These are phyloP conservation scores for Oceanites oceanicus DNA, from an alignment of 2,113 vertebrate species.

Conservation along the genomic window DNA sequence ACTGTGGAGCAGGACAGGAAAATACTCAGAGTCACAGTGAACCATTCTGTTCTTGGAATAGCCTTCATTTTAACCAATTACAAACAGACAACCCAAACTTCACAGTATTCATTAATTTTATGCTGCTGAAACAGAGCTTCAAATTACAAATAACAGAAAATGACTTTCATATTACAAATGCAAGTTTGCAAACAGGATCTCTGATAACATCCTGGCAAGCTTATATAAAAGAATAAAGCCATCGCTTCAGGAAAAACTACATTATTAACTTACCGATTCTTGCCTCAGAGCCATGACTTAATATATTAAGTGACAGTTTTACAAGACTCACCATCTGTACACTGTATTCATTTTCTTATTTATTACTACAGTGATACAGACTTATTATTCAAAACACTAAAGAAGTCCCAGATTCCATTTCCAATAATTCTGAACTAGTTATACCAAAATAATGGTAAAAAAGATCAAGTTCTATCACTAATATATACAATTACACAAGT, in stretches of 20 bases:
- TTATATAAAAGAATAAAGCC: not conserved
- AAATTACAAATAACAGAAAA: not conserved
- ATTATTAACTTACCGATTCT: not conserved
- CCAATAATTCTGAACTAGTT: not conserved
- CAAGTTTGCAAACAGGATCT: not conserved
- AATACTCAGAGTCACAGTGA: not conserved
- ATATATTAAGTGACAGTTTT: not conserved
- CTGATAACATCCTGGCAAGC: not conserved
- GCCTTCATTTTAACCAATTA: not conserved
- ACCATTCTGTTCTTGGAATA: not conserved
- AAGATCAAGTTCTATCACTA: not conserved
- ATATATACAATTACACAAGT: not conserved
- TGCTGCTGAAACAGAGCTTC: not conserved
- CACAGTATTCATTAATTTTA: not conserved
- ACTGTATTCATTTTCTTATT: not conserved
- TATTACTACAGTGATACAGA: not conserved
- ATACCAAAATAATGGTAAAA: not conserved
- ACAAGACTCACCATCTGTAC: not conserved
- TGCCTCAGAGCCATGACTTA: not conserved
- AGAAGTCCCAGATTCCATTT: not conserved
- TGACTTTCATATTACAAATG: not conserved
- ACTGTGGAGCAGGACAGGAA: not conserved
- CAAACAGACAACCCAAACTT: not conserved
- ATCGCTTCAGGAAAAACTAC: not conserved
- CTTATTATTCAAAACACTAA: not conserved